phyloP scores from a whole-genome alignment of 2,888 invertebrate species.

The Amorpha juglandis region DNA sequence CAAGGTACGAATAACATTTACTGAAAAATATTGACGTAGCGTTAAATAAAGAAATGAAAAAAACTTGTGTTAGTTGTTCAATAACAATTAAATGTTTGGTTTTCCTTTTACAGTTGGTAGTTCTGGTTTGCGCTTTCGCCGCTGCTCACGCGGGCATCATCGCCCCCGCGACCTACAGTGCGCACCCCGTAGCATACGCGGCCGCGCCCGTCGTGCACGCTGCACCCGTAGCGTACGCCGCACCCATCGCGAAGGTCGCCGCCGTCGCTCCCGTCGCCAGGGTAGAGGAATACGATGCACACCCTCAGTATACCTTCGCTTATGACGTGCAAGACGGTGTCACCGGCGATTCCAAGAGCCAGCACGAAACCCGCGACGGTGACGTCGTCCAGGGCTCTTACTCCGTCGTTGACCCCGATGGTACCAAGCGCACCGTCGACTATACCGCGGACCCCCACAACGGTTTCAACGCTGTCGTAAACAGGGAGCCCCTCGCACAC shows the following conservation, averaged over 20 bases:
- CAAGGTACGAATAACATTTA: slow-evolving; percentile 74
- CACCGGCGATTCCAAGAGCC: slow-evolving; percentile 75
- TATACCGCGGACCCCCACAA: slow-evolving; percentile 77
- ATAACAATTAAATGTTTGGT: background rate
- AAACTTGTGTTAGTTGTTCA: slow-evolving; percentile 1
- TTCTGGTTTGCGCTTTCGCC: slow-evolving; percentile 64
- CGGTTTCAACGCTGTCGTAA: slow-evolving; percentile 81
- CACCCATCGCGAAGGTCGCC: slow-evolving; percentile 49
- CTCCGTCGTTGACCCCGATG: slow-evolving; percentile 80
- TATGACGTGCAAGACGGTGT: slow-evolving; percentile 81
- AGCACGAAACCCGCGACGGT: slow-evolving; percentile 81
- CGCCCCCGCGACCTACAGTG: slow-evolving; percentile 54
- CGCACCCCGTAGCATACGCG: slow-evolving; percentile 47
- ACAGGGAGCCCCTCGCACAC: slow-evolving; percentile 67
- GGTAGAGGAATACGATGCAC: slow-evolving; percentile 58
- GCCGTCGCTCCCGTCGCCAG: slow-evolving; percentile 50
- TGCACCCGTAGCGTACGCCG: slow-evolving; percentile 33
- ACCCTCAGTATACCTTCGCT: slow-evolving; percentile 78
- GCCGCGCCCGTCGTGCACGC: slow-evolving; percentile 37
- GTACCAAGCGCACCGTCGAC: slow-evolving; percentile 79
- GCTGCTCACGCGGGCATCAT: slow-evolving; percentile 63
- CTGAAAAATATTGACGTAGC: background rate
- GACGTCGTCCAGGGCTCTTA: slow-evolving; percentile 81
- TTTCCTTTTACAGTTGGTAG: slow-evolving; percentile 58
- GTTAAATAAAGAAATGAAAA: background rate